Evolutionary conservation across 2,113 vertebrate genomes (phyloP).

Genomic region (Halichoeres trimaculatus): DNA sequence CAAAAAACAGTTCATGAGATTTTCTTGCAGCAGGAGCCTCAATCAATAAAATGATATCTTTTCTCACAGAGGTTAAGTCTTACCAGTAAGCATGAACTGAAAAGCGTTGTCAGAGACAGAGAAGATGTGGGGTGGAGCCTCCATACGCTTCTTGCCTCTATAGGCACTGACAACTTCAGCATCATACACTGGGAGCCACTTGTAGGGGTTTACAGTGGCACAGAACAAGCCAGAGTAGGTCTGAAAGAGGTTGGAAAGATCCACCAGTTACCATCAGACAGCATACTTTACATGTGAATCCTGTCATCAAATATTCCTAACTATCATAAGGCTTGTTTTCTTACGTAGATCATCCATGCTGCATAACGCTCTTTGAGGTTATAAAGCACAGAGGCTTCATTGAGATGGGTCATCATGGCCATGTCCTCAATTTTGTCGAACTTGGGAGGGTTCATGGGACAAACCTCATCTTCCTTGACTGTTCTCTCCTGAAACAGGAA

Average conservation of each 20-base stretch:
- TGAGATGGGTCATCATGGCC: conserved; percentile 93
- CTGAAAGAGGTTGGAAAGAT: conserved; percentile 36
- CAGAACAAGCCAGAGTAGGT: conserved; percentile 78
- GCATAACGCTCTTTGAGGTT: conserved; percentile 93
- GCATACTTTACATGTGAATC: not conserved
- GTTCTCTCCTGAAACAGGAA: conserved; percentile 61
- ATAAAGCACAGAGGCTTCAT: conserved; percentile 89
- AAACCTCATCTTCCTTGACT: conserved; percentile 68
- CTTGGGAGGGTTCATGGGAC: conserved; percentile 80
- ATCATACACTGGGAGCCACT: conserved; percentile 77
- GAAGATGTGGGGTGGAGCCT: conserved; percentile 78
- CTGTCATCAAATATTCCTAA: not conserved
- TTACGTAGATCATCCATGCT: conserved; percentile 95
- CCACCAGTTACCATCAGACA: not conserved
- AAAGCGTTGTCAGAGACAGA: conserved; percentile 77
- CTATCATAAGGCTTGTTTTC: conserved; percentile 30
- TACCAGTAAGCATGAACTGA: conserved; percentile 72
- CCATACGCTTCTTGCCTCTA: conserved; percentile 78
- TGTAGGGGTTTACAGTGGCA: conserved; percentile 75
- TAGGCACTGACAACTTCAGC: conserved; percentile 65
- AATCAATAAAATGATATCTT: not conserved
- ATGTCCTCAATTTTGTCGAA: conserved; percentile 88
- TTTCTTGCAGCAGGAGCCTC: not conserved
- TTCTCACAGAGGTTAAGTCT: not conserved
- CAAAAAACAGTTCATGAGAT: not conserved